Percentiles rank a stretch among this genome's conserved stretches.
Evolutionary conservation across 2,888 invertebrate genomes (phyloP).

Genomic region (Pegoplata infirma): DNA sequence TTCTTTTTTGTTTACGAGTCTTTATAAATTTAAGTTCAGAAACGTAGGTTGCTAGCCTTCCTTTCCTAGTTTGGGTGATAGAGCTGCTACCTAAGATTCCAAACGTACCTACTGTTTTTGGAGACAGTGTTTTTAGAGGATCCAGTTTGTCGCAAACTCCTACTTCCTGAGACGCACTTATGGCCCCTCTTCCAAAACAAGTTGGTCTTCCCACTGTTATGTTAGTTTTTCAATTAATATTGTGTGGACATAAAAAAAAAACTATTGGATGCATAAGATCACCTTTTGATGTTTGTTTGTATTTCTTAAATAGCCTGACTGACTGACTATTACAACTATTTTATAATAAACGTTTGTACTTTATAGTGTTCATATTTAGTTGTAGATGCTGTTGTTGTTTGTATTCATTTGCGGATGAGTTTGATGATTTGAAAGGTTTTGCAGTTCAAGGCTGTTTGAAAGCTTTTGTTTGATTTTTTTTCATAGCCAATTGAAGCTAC

Average conservation of each 20-base stretch:
- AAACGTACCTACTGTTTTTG: too few relatives aligned
- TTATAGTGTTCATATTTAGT: background rate
- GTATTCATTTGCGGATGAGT: conserved; percentile 48
- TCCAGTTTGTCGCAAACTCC: too few relatives aligned
- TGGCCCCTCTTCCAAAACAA: too few relatives aligned
- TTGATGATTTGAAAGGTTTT: conserved; percentile 61
- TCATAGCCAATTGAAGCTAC: conserved; percentile 11
- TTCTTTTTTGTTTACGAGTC: too few relatives aligned
- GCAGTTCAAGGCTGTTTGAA: conserved; percentile 64
- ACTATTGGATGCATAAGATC: conserved; percentile 18
- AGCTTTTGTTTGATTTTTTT: conserved; percentile 40
- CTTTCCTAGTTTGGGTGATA: too few relatives aligned
- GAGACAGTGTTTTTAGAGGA: too few relatives aligned
- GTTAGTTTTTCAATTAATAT: conserved; percentile 17
- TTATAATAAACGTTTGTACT: conserved; percentile 12
- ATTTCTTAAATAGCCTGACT: conserved; percentile 30
- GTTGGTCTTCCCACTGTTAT: conserved; percentile 30
- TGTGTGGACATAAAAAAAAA: conserved; percentile 37
- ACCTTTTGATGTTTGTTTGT: conserved; percentile 26
- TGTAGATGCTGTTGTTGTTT: conserved; percentile 23
- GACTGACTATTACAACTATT: conserved; percentile 46
- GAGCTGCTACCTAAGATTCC: too few relatives aligned
- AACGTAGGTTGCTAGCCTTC: too few relatives aligned
- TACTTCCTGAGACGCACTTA: too few relatives aligned
- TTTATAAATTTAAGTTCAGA: too few relatives aligned